Percentiles rank a stretch among this genome's conserved stretches.
These are phyloP conservation scores for Virgularia gustaviana DNA, from an alignment of 92 coral and sea anemone genomes.

Conservation along the genomic window DNA sequence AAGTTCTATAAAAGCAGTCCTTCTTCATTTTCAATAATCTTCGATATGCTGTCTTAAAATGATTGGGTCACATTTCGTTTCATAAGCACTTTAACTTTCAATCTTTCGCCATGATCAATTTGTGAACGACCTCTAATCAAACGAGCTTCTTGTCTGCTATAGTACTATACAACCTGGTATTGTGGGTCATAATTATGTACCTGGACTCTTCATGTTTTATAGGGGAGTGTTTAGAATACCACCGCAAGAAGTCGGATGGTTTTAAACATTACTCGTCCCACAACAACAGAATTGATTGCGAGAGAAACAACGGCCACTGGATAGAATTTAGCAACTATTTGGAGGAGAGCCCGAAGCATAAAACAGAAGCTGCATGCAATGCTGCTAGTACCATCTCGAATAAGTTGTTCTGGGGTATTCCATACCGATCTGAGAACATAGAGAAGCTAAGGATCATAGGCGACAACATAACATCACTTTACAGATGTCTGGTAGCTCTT, in stretches of 20 bases:
- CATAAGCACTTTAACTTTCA: too few relatives aligned
- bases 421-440: constrained; percentile 58
- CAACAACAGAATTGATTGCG: constrained; percentile 79
- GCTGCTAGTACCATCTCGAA: constrained; percentile 39
- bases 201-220: too few relatives aligned
- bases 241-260: constrained; percentile 47
- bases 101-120: too few relatives aligned
- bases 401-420: constrained; percentile 64
- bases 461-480: background rate
- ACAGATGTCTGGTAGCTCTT: constrained; percentile 67
- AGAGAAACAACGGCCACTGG: constrained; percentile 78
- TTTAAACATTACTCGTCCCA: constrained; percentile 72
- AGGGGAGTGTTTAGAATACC: constrained; percentile 81
- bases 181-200: too few relatives aligned
- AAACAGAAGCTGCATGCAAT: constrained; percentile 46
- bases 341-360: constrained; percentile 54
- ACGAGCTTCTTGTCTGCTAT: too few relatives aligned
- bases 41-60: too few relatives aligned
- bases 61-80: too few relatives aligned
- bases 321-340: constrained; percentile 69
- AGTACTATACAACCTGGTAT: too few relatives aligned
- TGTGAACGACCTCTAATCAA: too few relatives aligned
- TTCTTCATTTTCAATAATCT: too few relatives aligned
- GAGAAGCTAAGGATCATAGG: constrained; percentile 29
- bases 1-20: too few relatives aligned